phyloP scores from a whole-genome alignment of 2,888 invertebrate species.

The Phaonia tiefii region DNA sequence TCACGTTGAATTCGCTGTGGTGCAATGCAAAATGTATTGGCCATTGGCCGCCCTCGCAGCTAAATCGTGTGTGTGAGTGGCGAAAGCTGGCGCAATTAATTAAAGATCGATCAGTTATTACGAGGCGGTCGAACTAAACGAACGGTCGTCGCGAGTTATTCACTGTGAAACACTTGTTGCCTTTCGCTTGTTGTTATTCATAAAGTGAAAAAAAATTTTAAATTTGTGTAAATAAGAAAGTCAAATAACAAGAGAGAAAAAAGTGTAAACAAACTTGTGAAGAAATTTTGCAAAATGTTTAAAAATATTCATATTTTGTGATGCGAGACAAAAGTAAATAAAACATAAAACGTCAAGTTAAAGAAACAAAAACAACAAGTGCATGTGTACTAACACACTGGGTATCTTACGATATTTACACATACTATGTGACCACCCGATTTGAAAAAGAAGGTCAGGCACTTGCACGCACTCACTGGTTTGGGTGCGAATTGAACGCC shows the following conservation, averaged over 20 bases:
- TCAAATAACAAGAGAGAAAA: neutral
- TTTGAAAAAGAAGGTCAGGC: neutral
- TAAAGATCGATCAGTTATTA: slow-evolving; percentile 60
- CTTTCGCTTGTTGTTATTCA: neutral
- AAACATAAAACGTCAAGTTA: neutral
- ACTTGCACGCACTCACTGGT: slow-evolving; percentile 7
- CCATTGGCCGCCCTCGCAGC: neutral
- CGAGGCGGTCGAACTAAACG: slow-evolving; percentile 40
- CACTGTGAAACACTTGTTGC: neutral
- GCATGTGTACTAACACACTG: slow-evolving; percentile 5
- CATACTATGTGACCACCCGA: no score
- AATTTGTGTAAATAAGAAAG: slow-evolving; percentile 27
- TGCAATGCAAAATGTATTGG: slow-evolving; percentile 12
- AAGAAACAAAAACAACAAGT: slow-evolving; percentile 26
- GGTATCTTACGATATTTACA: neutral
- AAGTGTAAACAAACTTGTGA: neutral
- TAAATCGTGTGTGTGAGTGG: slow-evolving; percentile 26
- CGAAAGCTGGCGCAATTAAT: neutral
- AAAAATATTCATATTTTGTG: slow-evolving; percentile 1
- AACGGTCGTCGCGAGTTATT: slow-evolving; percentile 22
- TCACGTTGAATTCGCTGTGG: slow-evolving; percentile 23
- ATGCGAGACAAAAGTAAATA: neutral
- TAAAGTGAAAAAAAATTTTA: slow-evolving; percentile 18
- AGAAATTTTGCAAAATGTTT: slow-evolving; percentile 1
- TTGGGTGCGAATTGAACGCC: neutral